A percentile compares a stretch with the other conserved stretches of the same genome.
Conservation (phyloP, 2,888 invertebrate genomes). For the Eupithecia inturbata region DNA sequence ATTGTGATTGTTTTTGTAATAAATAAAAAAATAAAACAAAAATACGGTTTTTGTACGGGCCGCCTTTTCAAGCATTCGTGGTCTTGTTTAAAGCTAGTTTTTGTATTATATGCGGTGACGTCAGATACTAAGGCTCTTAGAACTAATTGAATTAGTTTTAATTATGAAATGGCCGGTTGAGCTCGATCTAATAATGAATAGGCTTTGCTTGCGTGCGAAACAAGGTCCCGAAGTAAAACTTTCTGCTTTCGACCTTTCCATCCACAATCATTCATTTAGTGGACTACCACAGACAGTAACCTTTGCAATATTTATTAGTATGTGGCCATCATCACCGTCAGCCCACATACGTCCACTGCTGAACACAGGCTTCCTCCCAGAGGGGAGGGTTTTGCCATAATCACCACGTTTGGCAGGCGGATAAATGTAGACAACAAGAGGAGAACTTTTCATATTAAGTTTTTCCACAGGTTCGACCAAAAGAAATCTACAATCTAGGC, state of each 20-base stretch:
- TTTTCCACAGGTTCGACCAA: conserved; percentile 85
- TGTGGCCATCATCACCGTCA: too few species aligned
- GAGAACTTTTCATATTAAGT: neutral
- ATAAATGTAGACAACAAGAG: neutral
- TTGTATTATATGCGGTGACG: neutral
- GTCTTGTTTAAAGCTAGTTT: neutral
- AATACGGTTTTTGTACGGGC: neutral
- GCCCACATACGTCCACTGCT: too few species aligned
- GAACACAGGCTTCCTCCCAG: too few species aligned
- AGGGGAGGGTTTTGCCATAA: too few species aligned
- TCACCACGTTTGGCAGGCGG: too few species aligned
- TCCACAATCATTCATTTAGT: too few species aligned
- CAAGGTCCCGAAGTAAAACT: too few species aligned
- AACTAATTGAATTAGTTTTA: neutral
- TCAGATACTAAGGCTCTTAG: neutral
- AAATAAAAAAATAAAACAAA: too few species aligned
- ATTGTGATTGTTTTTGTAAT: too few species aligned
- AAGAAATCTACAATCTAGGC: conserved; percentile 98
- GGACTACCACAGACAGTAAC: too few species aligned
- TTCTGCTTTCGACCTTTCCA: too few species aligned
- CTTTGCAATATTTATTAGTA: too few species aligned
- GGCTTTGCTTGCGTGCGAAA: neutral
- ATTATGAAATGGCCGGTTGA: neutral
- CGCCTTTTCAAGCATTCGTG: neutral
- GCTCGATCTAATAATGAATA: neutral